Conservation (phyloP, 2,113 vertebrate genomes). For the Rattus norvegicus region GRCr8 NC_086026.1:36079501-36080000, state of each 20-base stretch:
- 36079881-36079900: conserved; percentile 11
- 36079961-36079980: conserved; percentile 11
- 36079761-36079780: conserved; percentile 13
- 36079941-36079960: background rate
- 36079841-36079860: background rate
- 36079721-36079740: conserved; percentile 91
- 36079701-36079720: conserved; percentile 88
- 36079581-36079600: conserved; percentile 70
- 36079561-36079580: conserved; percentile 71
- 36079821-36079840: background rate
- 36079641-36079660: conserved; percentile 77
- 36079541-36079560: conserved; percentile 40
- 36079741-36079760: conserved; percentile 81
- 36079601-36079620: conserved; percentile 86
- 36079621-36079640: conserved; percentile 83
- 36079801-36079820: background rate
- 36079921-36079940: background rate
- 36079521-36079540: background rate
- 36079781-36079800: background rate
- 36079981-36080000: background rate
- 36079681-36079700: conserved; percentile 88
- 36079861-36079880: background rate
- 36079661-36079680: conserved; percentile 87
- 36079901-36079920: background rate
- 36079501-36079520: conserved; percentile 55